Conservation (phyloP, 2,888 invertebrate genomes). For the Apotomis betuletana region DNA sequence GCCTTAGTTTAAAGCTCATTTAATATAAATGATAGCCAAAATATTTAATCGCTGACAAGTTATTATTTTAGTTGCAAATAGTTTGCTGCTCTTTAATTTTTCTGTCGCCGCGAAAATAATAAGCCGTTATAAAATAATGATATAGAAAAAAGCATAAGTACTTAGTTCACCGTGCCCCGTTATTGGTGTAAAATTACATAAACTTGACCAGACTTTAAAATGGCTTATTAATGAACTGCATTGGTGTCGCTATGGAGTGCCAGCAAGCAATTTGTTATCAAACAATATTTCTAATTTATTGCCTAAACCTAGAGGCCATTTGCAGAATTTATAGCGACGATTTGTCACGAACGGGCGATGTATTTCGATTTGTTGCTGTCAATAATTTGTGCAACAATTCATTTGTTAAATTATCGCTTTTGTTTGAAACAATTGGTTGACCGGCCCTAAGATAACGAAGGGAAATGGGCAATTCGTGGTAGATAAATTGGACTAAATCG, state of each 20-base stretch:
- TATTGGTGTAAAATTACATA: no score
- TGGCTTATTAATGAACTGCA: slow-evolving; percentile 9
- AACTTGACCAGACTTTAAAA: not conserved
- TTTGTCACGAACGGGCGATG: slow-evolving; percentile 58
- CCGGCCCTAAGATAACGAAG: slow-evolving; percentile 23
- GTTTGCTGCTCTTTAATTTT: no score
- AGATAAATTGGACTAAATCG: slow-evolving; percentile 23
- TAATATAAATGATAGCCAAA: no score
- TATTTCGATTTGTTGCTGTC: slow-evolving; percentile 57
- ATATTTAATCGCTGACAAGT: no score
- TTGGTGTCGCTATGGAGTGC: slow-evolving; percentile 1
- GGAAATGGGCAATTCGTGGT: slow-evolving; percentile 13
- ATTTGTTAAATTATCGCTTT: slow-evolving; percentile 41
- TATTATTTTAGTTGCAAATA: no score
- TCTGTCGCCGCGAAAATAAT: no score
- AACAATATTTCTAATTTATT: slow-evolving; percentile 54
- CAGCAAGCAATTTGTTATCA: slow-evolving; percentile 47
- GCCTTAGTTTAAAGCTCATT: no score
- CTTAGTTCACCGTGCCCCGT: no score
- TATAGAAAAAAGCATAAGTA: no score
- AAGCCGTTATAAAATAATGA: no score
- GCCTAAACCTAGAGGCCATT: slow-evolving; percentile 55
- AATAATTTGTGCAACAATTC: slow-evolving; percentile 54
- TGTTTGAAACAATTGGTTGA: slow-evolving; percentile 30
- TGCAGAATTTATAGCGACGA: slow-evolving; percentile 57